Conservation (phyloP, 1,140 invertebrate species). For the Scaptomyza pallida region DNA sequence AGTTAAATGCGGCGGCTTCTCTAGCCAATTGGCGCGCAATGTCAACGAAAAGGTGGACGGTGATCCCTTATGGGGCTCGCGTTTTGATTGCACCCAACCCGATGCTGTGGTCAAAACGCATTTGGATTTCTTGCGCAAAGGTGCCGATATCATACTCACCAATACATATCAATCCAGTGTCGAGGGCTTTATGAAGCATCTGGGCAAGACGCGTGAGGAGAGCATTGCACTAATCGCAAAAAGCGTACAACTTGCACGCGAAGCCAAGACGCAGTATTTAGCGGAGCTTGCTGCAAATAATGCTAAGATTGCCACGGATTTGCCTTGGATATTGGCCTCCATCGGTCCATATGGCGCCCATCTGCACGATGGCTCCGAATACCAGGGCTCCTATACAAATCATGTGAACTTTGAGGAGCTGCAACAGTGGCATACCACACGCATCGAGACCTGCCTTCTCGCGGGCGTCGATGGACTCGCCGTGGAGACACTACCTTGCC, state of each 20-base stretch:
- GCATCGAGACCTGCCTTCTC: slow-evolving; percentile 90
- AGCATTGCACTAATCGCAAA: slow-evolving; percentile 88
- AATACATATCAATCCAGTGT: slow-evolving; percentile 95
- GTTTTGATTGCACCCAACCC: slow-evolving; percentile 89
- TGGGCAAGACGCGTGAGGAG: slow-evolving; percentile 87
- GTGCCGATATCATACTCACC: slow-evolving; percentile 93
- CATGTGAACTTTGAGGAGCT: slow-evolving; percentile 87
- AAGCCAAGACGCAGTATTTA: slow-evolving; percentile 62
- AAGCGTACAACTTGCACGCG: slow-evolving; percentile 88
- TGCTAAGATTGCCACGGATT: slow-evolving; percentile 4
- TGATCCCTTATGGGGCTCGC: slow-evolving; percentile 92
- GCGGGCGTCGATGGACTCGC: slow-evolving; percentile 91
- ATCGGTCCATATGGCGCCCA: slow-evolving; percentile 96
- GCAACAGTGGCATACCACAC: slow-evolving; percentile 91
- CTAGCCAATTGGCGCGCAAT: slow-evolving; percentile 89
- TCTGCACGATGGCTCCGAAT: slow-evolving; percentile 95
- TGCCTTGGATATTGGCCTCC: slow-evolving; percentile 90
- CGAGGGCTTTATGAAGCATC: slow-evolving; percentile 89
- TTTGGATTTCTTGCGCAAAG: slow-evolving; percentile 91
- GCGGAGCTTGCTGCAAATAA: slow-evolving; percentile 37
- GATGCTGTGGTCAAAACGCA: slow-evolving; percentile 90
- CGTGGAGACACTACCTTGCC: slow-evolving; percentile 94
- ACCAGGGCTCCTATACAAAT: slow-evolving; percentile 92
- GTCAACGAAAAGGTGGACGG: slow-evolving; percentile 88
- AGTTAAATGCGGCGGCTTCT: slow-evolving; percentile 91